phyloP scores from a whole-genome alignment of 2,888 invertebrate species.

The Anoplius nigerrimus region DNA sequence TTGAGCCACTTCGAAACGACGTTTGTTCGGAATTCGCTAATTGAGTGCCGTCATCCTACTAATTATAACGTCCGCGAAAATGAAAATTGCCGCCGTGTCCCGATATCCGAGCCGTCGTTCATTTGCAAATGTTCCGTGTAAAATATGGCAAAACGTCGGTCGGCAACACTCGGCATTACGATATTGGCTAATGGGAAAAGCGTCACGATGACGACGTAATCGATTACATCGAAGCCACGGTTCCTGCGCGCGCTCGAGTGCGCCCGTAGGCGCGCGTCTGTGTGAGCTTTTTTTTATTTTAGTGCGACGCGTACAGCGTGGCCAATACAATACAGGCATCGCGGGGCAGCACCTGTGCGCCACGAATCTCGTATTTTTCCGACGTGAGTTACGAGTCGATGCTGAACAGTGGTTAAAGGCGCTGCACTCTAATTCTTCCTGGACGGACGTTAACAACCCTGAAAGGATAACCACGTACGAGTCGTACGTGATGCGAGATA shows the following conservation, averaged over 20 bases:
- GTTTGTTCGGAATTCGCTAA: conserved; percentile 18
- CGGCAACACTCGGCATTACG: too few relatives aligned
- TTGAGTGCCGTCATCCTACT: conserved; percentile 30
- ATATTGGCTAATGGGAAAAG: too few relatives aligned
- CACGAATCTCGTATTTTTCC: conserved; percentile 45
- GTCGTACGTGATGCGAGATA: conserved; percentile 44
- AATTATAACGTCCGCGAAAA: conserved; percentile 37
- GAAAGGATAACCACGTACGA: conserved; percentile 62
- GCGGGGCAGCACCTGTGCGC: conserved; percentile 25
- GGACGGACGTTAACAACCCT: conserved; percentile 61
- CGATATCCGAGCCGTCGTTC: not conserved
- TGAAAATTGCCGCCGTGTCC: conserved; percentile 34
- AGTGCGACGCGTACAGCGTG: conserved; percentile 7
- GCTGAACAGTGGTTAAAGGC: conserved; percentile 51
- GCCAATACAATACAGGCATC: not conserved
- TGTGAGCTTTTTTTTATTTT: not conserved
- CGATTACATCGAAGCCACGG: too few relatives aligned
- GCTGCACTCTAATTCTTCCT: conserved; percentile 59
- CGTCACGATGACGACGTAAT: too few relatives aligned
- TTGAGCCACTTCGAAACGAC: too few relatives aligned
- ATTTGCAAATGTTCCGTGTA: too few relatives aligned
- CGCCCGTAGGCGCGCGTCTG: too few relatives aligned
- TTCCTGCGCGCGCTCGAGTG: too few relatives aligned
- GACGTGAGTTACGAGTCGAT: conserved; percentile 45
- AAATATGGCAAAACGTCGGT: too few relatives aligned